These are phyloP conservation scores for Rhipidura dahli DNA, from an alignment of 2,113 vertebrate genomes.

Conservation along the genomic window DNA sequence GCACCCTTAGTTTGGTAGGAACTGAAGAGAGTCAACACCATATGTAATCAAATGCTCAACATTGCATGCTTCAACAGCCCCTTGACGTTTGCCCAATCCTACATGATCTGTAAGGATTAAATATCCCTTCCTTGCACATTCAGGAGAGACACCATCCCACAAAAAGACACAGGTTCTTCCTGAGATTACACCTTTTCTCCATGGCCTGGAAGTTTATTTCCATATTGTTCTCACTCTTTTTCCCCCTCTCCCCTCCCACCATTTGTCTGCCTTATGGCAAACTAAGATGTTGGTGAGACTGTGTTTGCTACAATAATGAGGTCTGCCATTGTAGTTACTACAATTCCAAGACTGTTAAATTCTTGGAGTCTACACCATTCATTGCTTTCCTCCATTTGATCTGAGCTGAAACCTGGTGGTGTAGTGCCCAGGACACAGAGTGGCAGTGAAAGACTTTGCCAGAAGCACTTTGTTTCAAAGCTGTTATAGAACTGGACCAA, in stretches of 20 bases:
- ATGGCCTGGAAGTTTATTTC: neutral
- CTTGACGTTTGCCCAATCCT: neutral
- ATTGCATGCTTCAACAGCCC: neutral
- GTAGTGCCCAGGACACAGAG: neutral
- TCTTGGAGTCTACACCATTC: neutral
- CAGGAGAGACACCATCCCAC: neutral
- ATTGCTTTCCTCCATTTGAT: neutral
- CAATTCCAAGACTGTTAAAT: neutral
- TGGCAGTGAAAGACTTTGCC: neutral
- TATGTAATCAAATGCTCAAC: neutral
- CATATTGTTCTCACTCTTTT: neutral
- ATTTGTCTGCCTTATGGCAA: neutral
- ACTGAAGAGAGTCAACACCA: neutral
- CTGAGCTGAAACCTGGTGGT: neutral
- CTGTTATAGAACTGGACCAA: neutral
- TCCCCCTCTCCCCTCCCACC: fast-evolving
- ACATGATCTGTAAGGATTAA: neutral
- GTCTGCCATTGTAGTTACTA: neutral
- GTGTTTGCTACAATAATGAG: neutral
- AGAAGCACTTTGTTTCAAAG: neutral
- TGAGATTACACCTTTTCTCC: neutral
- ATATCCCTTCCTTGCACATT: neutral
- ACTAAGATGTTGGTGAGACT: neutral
- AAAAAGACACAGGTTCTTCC: neutral
- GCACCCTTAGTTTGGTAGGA: neutral